Percentiles rank a stretch among this genome's conserved stretches.
Evolutionary conservation across 2,797 vertebrate species (phyloP).

Genomic region (Serranus cabrilla): DNA sequence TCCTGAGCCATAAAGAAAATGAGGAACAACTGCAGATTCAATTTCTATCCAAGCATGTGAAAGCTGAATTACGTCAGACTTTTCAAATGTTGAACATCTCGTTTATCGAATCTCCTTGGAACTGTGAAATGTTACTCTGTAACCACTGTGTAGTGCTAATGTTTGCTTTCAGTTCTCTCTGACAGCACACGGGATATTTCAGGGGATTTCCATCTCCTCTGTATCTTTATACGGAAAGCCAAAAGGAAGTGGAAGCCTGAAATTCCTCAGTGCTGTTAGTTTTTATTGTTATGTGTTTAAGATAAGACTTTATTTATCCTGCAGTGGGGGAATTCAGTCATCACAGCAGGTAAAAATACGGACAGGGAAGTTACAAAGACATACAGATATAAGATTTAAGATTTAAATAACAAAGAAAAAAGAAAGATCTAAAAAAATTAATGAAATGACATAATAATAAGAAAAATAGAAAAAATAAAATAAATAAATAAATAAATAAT

Average conservation of each 20-base stretch:
- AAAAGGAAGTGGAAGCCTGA: slow-evolving; percentile 12
- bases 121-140: slow-evolving; percentile 1
- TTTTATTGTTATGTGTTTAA: neutral
- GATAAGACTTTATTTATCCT: too few species aligned
- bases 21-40: neutral
- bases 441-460: too few species aligned
- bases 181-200: neutral
- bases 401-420: too few species aligned
- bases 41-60: neutral
- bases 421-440: too few species aligned
- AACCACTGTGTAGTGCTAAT: slow-evolving; percentile 27
- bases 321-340: too few species aligned
- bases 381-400: too few species aligned
- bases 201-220: slow-evolving; percentile 25
- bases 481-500: too few species aligned
- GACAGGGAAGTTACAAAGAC: too few species aligned
- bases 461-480: too few species aligned
- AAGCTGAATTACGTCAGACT: neutral
- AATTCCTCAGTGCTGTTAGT: neutral
- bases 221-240: neutral
- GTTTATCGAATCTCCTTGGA: neutral
- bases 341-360: too few species aligned
- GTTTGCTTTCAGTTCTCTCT: slow-evolving; percentile 3
- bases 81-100: neutral
- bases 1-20: neutral